Conservation (phyloP, 2,113 vertebrate species). For the Sylvilagus bachmani region DNA sequence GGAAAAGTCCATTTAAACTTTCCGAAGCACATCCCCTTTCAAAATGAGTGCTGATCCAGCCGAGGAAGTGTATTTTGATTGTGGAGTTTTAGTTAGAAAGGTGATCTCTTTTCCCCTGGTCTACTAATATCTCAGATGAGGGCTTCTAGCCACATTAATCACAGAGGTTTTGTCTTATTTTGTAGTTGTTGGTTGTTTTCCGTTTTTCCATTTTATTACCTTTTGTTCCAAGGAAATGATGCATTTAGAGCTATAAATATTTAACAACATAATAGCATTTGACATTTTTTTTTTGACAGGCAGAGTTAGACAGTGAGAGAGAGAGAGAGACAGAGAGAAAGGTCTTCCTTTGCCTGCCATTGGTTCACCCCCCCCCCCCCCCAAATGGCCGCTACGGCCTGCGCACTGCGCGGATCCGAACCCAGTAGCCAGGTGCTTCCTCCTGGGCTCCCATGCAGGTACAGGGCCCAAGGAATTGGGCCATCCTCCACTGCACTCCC, state of each 20-base stretch:
- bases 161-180: neutral
- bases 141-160: neutral
- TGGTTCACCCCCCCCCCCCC: too few relatives aligned
- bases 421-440: too few relatives aligned
- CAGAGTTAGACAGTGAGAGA: too few relatives aligned
- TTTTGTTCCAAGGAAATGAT: constrained; percentile 18
- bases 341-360: too few relatives aligned
- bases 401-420: too few relatives aligned
- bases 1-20: neutral
- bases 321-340: too few relatives aligned
- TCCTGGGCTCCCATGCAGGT: too few relatives aligned
- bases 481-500: too few relatives aligned
- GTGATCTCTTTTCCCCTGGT: neutral
- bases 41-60: neutral
- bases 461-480: too few relatives aligned
- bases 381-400: too few relatives aligned
- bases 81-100: neutral
- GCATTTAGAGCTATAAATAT: constrained; percentile 45
- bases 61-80: neutral
- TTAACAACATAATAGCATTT: neutral
- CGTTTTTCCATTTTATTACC: neutral
- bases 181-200: too few relatives aligned
- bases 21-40: neutral
- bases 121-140: neutral
- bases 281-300: too few relatives aligned